These are phyloP conservation scores for Eristalis intricaria DNA, from an alignment of 2,888 invertebrate species.

Conservation along the genomic window DNA sequence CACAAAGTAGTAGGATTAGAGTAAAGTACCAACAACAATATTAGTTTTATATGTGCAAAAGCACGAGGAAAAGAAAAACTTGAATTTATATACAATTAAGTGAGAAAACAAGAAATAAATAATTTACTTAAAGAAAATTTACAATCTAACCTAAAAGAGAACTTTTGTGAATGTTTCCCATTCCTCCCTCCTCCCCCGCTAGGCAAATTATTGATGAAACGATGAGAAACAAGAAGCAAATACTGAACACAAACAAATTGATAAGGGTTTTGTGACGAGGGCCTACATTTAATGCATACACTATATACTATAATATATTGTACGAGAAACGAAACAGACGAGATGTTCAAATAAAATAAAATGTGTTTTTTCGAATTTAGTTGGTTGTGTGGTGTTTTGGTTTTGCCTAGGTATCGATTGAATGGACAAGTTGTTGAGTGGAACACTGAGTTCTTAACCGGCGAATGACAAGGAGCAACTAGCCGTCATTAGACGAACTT, in stretches of 20 bases:
- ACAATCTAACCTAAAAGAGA: constrained; percentile 9
- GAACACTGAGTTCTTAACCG: too few relatives aligned
- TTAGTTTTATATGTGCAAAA: constrained; percentile 42
- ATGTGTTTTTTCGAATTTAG: constrained; percentile 2
- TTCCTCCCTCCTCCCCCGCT: constrained; percentile 19
- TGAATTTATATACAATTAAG: constrained; percentile 27
- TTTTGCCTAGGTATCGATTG: neutral
- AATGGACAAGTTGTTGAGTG: too few relatives aligned
- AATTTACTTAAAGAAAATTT: constrained; percentile 9
- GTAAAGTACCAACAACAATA: constrained; percentile 7
- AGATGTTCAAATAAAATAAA: constrained; percentile 20
- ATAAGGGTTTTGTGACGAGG: constrained; percentile 9
- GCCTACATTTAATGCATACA: constrained; percentile 17
- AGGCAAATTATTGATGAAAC: neutral
- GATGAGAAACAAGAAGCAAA: neutral
- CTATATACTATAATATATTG: constrained; percentile 25
- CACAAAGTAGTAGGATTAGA: neutral
- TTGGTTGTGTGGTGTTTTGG: neutral
- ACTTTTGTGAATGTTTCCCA: constrained; percentile 26
- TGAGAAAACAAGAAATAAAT: constrained; percentile 4
- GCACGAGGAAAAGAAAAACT: constrained; percentile 29
- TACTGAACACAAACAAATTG: constrained; percentile 1
- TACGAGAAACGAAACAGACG: constrained; percentile 4
- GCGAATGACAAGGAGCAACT: too few relatives aligned
- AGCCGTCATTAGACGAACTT: too few relatives aligned